Base-by-base conservation (phyloP, 2,113 vertebrate species). In the Amazona guildingii region DNA sequence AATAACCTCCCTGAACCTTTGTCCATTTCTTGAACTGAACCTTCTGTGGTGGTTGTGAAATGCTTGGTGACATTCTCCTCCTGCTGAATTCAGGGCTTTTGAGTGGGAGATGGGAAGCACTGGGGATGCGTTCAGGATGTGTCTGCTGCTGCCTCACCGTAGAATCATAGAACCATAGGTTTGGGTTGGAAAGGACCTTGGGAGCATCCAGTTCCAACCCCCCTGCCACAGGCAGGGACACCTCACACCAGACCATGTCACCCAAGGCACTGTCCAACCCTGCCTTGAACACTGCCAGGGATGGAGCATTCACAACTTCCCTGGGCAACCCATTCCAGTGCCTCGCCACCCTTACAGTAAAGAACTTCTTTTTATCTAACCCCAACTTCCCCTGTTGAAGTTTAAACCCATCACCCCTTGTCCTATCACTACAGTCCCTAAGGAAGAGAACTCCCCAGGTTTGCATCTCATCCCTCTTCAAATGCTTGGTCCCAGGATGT, bases 1-100 rank as follows among this genome's bases (percentile, higher is more conserved):
- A 97, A 95, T 97, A 95, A 94, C 84, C 86, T 96, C 51, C 35
- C 78, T 94, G 92, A 96, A 96, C 94, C 87, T 96, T 93, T 94
- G 88, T 89, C 81, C 72, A 46, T 96, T 96, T 97, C 85, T 86
- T 91, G 91, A 96, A 92, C 73, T 39, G 67, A 90, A 63, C 16
- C 52, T 91, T 92, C 68, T 90, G 75, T 55, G 51, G 78, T 78
- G 91, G 84, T 94, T 95, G 82, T 83, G 92, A 95, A 95, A 94
- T 25, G 57, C 43, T 66, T 1, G 1, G 39, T 76, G 48, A 70
- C 18, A 35, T 82, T 17, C 35, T 90, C 17, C 19, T 78, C 33
- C 44, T 90, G 9, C 7, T 63, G 49, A 59, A 51, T 91, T 70
- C 41, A 37, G 9, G 43, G 25, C 31, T 76, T 62, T 43, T 69